Evolutionary conservation across 2,888 invertebrate species (phyloP).

Genomic region (Pollenia angustigena): DNA sequence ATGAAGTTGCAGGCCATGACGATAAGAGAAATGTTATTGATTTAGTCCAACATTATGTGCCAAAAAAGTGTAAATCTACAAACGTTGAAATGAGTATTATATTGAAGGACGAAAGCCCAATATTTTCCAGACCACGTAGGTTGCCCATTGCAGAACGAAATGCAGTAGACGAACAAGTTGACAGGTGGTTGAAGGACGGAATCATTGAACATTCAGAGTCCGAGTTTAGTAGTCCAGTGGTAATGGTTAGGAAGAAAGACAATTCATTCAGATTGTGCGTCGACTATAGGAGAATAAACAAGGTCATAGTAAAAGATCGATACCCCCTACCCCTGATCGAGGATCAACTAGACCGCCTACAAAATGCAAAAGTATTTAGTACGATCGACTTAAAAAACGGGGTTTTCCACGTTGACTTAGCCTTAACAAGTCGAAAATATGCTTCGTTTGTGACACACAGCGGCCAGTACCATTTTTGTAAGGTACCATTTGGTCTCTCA

Average conservation of each 20-base stretch:
- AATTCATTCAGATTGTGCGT: conserved; percentile 75
- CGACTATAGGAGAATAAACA: conserved; percentile 74
- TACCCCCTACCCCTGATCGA: conserved; percentile 77
- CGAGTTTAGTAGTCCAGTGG: conserved; percentile 75
- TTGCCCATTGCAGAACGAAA: conserved; percentile 1
- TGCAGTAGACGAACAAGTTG: conserved; percentile 24
- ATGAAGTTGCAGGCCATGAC: conserved; percentile 14
- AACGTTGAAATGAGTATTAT: conserved; percentile 50
- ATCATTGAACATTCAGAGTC: conserved; percentile 69
- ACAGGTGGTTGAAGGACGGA: conserved; percentile 44
- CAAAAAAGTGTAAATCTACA: conserved; percentile 52
- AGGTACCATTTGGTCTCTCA: conserved; percentile 49
- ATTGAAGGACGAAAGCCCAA: conserved; percentile 49
- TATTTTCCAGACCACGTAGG: conserved; percentile 19
- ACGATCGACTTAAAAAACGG: conserved; percentile 78
- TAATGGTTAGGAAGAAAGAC: conserved; percentile 73
- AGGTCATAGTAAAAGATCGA: conserved; percentile 74
- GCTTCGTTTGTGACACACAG: conserved; percentile 56
- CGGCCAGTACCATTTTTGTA: conserved; percentile 54
- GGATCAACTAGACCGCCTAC: conserved; percentile 76
- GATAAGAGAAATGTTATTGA: conserved; percentile 12
- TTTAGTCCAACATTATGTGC: conserved; percentile 42
- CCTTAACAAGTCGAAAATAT: conserved; percentile 40
- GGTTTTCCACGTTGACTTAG: conserved; percentile 76
- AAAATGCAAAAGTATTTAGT: conserved; percentile 76